Base-by-base conservation (phyloP, 2,888 invertebrate species). In the Drosophila longiperda region DNA sequence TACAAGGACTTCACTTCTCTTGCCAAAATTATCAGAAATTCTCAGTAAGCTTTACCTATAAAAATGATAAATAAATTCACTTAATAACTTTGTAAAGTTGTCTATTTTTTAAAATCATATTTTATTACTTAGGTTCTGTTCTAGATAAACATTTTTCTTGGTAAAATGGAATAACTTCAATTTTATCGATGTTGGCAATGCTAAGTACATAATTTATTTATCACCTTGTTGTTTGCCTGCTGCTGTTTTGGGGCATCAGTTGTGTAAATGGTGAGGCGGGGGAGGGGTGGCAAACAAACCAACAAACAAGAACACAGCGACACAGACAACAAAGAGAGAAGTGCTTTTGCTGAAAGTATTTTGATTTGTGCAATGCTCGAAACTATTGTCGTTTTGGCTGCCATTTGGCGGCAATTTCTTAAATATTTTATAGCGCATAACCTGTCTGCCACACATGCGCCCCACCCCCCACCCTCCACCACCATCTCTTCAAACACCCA, bases 401-500 rank as follows among this genome's bases (percentile, higher is more conserved):
- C 78, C 78, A 67, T 64, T 69, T 12, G 89, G 73, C 81, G 83
- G 90, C 84, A 87, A 90, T 84, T 87, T 83, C 83, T 82, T 87
- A 82, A 85, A 88, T 89, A 89, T 87, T 89, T 89, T 88, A 89
- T 89, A 78, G 87, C 83, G 83, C 87, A 89, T 89, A 87, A 87
- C 87, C 87, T 87, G 87, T 89, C 85, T 86, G 86, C 62, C 90
- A 82, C 89, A 87, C 86, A 87, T 83, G 87, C 83, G 83, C 63
- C 53, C 42, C 33, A 29, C 15, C n/a, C 9, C 36, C 15, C 9
- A 32, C 15, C n/a, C 36, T 2, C 5, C 45, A 11, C 53, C 36
- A 15, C 12, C 17, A 17, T 9, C 11, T 23, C 29, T 7, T 1
- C 20, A 15, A 11, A 11, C 26, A 11, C 20, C 34, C 20, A 9